Evolutionary conservation across 2,797 vertebrate genomes (phyloP).

Genomic region (Lagocephalus sceleratus): DNA sequence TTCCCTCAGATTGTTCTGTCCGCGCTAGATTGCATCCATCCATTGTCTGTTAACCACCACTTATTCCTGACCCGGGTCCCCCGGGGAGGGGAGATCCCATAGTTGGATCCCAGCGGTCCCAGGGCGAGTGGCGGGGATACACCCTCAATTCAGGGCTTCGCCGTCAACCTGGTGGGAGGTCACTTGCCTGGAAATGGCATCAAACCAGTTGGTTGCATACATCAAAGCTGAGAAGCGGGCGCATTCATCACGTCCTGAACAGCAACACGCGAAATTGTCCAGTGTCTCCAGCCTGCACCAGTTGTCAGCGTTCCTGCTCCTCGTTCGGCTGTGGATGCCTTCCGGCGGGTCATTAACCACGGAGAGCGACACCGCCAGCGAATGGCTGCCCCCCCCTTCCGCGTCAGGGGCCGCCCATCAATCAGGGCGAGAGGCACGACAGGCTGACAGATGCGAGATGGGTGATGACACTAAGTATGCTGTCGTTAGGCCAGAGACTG

Average conservation of each 20-base stretch:
- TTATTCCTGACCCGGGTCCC: no score
- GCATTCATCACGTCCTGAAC: not conserved
- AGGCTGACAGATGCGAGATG: conserved; percentile 61
- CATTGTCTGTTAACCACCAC: no score
- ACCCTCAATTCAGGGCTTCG: no score
- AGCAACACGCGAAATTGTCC: not conserved
- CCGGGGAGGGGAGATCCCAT: no score
- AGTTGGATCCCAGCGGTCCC: no score
- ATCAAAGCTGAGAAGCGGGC: no score
- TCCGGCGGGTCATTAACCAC: conserved; percentile 53
- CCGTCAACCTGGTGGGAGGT: no score
- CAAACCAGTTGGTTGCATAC: no score
- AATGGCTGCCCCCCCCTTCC: conserved; percentile 35
- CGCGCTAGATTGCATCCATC: no score
- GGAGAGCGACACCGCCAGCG: conserved; percentile 41
- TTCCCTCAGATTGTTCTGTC: no score
- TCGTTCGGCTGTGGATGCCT: conserved; percentile 32
- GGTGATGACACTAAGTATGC: conserved; percentile 63
- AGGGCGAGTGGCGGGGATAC: no score
- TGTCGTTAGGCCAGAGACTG: conserved; percentile 54
- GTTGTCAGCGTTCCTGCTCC: conserved; percentile 16
- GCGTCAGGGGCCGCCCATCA: conserved; percentile 61
- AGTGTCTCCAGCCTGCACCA: not conserved
- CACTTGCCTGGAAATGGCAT: no score
- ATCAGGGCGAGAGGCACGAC: conserved; percentile 53